Conservation (phyloP, 2,797 vertebrate genomes). For the Acrocephalus scirpaceus region DNA sequence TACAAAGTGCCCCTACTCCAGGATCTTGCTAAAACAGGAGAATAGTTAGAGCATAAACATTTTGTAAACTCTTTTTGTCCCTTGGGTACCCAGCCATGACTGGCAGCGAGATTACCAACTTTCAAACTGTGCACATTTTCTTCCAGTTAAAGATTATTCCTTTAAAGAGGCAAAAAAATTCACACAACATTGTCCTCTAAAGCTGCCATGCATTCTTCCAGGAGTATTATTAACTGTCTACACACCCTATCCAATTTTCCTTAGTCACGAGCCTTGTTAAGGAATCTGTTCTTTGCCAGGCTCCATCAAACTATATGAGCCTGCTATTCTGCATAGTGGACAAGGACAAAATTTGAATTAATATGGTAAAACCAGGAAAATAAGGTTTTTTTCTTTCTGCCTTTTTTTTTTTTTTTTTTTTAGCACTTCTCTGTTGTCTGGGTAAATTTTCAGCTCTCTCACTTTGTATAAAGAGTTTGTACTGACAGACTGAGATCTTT, state of each 20-base stretch:
- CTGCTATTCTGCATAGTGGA: background rate
- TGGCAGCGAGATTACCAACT: accelerated
- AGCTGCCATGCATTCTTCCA: background rate
- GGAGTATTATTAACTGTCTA: background rate
- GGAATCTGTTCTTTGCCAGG: background rate
- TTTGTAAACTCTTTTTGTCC: background rate
- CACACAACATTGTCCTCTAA: background rate
- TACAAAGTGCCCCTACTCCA: background rate
- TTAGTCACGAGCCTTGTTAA: background rate
- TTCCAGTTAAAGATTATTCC: background rate
- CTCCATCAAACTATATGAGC: background rate
- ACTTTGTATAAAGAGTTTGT: background rate
- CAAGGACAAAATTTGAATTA: background rate
- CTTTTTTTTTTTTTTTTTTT: background rate
- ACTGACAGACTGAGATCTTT: background rate
- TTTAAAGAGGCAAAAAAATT: background rate
- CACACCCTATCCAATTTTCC: background rate
- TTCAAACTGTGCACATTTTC: background rate
- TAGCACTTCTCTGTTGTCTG: background rate
- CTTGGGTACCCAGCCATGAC: background rate
- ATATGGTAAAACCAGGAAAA: background rate
- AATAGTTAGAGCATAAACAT: background rate
- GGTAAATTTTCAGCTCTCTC: background rate
- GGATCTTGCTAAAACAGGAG: background rate
- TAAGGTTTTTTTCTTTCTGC: background rate